phyloP scores from a whole-genome alignment of 2,888 invertebrate species.

The Barypeithes pellucidus region DNA sequence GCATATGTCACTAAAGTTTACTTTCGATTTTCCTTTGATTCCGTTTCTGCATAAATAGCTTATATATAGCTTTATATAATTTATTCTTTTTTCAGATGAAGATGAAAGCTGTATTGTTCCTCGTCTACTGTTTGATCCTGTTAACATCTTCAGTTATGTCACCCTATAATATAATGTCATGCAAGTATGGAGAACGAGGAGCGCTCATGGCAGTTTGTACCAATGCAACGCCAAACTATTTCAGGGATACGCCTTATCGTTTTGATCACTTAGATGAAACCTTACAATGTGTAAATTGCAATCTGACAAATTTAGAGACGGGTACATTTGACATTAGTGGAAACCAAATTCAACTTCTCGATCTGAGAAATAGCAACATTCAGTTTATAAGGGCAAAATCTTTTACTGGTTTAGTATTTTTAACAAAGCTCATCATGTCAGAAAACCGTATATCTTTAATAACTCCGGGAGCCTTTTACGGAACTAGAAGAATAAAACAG shows the following conservation, averaged over 20 bases:
- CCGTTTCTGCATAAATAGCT: too few species aligned
- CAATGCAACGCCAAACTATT: conserved; percentile 63
- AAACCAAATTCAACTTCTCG: conserved; percentile 65
- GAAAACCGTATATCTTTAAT: conserved; percentile 64
- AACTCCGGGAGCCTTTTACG: conserved; percentile 65
- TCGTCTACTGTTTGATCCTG: background rate
- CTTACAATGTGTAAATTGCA: conserved; percentile 64
- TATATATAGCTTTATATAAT: background rate
- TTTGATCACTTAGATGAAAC: conserved; percentile 69
- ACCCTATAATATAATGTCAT: conserved; percentile 58
- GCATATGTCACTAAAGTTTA: too few species aligned
- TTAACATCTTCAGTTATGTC: background rate
- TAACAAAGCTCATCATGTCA: conserved; percentile 63
- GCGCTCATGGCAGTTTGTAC: conserved; percentile 66
- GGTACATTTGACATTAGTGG: conserved; percentile 67
- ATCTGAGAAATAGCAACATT: conserved; percentile 63
- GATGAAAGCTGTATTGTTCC: background rate
- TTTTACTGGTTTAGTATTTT: conserved; percentile 67
- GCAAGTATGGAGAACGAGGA: conserved; percentile 66
- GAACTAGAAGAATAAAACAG: conserved; percentile 64
- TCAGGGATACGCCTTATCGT: conserved; percentile 64
- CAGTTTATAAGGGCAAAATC: conserved; percentile 61
- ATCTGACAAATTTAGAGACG: conserved; percentile 59
- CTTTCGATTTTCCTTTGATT: background rate
- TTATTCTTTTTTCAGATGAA: conserved; percentile 14